Conservation (phyloP, 2,113 vertebrate species). For the Cyprinodon variegatus region DNA sequence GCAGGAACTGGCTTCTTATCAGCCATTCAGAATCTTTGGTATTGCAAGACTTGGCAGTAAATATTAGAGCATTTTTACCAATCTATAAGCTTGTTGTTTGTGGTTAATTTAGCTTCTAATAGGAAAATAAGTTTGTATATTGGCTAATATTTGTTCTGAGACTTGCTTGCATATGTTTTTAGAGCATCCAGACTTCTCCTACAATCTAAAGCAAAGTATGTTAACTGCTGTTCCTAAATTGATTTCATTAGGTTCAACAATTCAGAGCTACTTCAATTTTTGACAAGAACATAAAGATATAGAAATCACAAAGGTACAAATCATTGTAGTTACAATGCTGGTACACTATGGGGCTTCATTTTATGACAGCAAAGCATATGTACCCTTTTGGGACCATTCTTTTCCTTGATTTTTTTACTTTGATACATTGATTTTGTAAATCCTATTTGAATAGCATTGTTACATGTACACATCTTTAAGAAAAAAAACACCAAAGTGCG, state of each 20-base stretch:
- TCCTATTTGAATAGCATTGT: not conserved
- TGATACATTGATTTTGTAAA: not conserved
- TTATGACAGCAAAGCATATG: not conserved
- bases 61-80: too few species aligned
- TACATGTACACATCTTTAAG: conserved; percentile 6
- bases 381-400: not conserved
- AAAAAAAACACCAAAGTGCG: conserved; percentile 15
- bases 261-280: not conserved
- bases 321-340: not conserved
- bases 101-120: too few species aligned
- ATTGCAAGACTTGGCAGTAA: too few species aligned
- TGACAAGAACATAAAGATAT: not conserved
- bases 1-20: too few species aligned
- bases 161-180: too few species aligned
- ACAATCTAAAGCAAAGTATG: not conserved
- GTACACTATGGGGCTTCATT: not conserved
- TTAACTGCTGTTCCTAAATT: not conserved
- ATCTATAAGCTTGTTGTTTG: too few species aligned
- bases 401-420: not conserved
- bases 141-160: too few species aligned
- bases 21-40: too few species aligned
- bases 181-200: not conserved
- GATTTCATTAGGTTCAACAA: not conserved
- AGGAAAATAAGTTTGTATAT: too few species aligned
- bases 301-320: not conserved